These are phyloP conservation scores for Zalophus californianus DNA, from an alignment of 2,797 vertebrate genomes.

Conservation along the genomic window DNA sequence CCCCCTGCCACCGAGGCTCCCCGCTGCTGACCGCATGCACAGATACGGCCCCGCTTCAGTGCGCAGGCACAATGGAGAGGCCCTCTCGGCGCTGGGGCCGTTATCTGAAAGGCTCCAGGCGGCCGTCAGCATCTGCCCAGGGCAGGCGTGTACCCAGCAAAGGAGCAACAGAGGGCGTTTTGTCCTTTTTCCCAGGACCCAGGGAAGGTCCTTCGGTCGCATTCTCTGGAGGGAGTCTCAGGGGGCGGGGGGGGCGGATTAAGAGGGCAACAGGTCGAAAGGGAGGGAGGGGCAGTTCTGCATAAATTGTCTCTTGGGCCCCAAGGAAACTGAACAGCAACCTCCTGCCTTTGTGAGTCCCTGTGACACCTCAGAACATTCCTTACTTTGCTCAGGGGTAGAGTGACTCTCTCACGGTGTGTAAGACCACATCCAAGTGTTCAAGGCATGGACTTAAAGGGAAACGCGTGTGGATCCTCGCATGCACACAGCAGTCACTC, in stretches of 20 bases:
- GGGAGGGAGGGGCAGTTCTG: neutral
- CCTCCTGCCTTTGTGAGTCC: neutral
- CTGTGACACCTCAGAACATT: neutral
- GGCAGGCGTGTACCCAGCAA: neutral
- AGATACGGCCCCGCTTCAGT: constrained; percentile 27
- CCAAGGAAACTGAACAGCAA: neutral
- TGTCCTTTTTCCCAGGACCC: constrained; percentile 68
- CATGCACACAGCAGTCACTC: neutral
- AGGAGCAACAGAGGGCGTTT: constrained; percentile 76
- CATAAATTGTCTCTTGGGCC: neutral
- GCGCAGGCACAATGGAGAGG: constrained; percentile 75
- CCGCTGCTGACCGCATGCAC: neutral
- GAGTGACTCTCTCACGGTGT: neutral
- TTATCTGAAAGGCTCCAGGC: constrained; percentile 16
- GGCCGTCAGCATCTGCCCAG: neutral
- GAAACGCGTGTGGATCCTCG: neutral
- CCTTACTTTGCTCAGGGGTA: constrained; percentile 3
- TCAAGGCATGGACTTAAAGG: neutral
- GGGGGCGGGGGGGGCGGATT: neutral
- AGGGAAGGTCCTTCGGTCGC: constrained; percentile 49
- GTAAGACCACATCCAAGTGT: neutral
- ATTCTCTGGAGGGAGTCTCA: constrained; percentile 21
- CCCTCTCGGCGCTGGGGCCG: neutral
- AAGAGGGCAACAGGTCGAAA: neutral
- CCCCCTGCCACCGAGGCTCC: neutral